Evolutionary conservation across 2,888 invertebrate genomes (phyloP), one percentile per base, ranked within the genome.

Genomic region (Apantesis nais): DNA sequence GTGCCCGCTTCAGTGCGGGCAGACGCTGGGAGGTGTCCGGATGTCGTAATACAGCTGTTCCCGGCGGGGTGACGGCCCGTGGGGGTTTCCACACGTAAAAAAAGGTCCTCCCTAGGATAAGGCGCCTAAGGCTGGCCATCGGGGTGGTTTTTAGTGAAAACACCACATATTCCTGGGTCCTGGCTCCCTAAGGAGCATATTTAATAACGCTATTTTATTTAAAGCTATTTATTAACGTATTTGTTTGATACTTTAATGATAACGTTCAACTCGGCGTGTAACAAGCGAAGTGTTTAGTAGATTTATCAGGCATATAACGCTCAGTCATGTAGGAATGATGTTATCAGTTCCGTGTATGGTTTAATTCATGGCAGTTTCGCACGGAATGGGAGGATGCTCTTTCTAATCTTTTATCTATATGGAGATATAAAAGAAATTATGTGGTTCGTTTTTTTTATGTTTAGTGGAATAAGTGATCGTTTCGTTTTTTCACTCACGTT

Each of bases 341-440:
- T 55, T 67, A 70, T 74, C 68, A 63, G 70, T 62, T 62, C 62
- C 70, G 66, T 62, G 70, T 52, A 62, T 83, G 82, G 80, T 82
- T 83, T 84, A 83, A 85, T 86, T 87, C 84, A 88, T 85, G 80
- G 81, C 84, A 72, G 80, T 81, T 82, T 78, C 80, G 82, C 87
- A 88, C 86, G 88, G 77, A 83, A 84, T 73, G 82, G 83, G 85
- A 78, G 66, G 58, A 58, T 66, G 55, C 25, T 62, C 55, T 41
- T 66, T 12, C 31, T 70, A 55, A 52, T 66, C 52, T 70, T 48
- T 62, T 61, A 66, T 66, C 66, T 58, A 34, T 62, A 62, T 39
- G 29, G 25, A 39, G 14, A 29, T 41, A 62, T 61, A 29, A 12
- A 29, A 41, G 29, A 58, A 58, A 58, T 58, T 58, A 58, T 55